These are phyloP conservation scores for Proctacanthus coquilletti DNA, from an alignment of 1,140 invertebrate genomes.

Conservation along the genomic window DNA sequence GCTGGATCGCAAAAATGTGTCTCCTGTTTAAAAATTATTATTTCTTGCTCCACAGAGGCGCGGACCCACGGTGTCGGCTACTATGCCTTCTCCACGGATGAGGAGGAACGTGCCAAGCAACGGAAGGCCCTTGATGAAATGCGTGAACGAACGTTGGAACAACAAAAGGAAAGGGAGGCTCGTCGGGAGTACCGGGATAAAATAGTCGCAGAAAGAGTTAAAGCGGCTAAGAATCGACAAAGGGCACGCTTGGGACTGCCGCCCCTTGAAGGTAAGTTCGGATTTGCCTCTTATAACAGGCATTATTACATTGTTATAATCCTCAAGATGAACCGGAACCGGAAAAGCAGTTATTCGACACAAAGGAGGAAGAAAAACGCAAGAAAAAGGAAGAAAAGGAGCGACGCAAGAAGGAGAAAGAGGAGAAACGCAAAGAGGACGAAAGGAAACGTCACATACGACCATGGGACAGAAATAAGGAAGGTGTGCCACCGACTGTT, in stretches of 20 bases:
- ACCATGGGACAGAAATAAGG: constrained; percentile 53
- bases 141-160: constrained; percentile 51
- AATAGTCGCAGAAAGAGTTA: constrained; percentile 54
- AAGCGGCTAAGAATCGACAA: constrained; percentile 61
- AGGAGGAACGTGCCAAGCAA: constrained; percentile 54
- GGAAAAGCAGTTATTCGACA: constrained; percentile 31
- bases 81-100: constrained; percentile 74
- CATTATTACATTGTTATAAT: too few relatives aligned
- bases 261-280: constrained; percentile 30
- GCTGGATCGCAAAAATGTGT: too few relatives aligned
- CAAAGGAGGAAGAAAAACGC: constrained; percentile 31
- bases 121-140: constrained; percentile 55
- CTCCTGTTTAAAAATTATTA: too few relatives aligned
- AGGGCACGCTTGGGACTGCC: constrained; percentile 58
- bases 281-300: background rate
- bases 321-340: constrained; percentile 29
- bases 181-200: constrained; percentile 47
- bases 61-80: constrained; percentile 78
- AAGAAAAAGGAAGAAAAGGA: constrained; percentile 30
- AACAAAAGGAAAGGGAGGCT: constrained; percentile 47
- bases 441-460: constrained; percentile 39
- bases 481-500: constrained; percentile 5
- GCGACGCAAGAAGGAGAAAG: constrained; percentile 14
- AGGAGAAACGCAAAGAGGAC: constrained; percentile 31
- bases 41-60: constrained; percentile 69